Evolutionary conservation across 1,140 invertebrate genomes (phyloP).

Genomic region (Copidosoma floridanum): DNA sequence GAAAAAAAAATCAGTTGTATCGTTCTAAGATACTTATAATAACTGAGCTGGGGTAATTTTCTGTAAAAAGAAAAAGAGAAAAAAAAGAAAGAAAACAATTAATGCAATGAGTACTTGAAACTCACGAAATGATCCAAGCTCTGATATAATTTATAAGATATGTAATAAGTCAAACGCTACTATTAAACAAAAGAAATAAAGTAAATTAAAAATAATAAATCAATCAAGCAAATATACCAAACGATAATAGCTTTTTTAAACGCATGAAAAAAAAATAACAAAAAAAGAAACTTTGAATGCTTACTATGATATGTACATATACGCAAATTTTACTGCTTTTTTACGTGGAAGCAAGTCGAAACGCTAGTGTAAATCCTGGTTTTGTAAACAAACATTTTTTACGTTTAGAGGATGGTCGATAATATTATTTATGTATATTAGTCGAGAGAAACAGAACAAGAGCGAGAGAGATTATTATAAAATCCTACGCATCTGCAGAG

Average conservation of each 20-base stretch:
- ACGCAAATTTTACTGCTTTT: slow-evolving; percentile 54
- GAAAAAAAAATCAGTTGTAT: slow-evolving; percentile 35
- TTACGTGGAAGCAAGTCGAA: slow-evolving; percentile 49
- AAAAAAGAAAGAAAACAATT: too few relatives aligned
- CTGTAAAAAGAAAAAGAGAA: too few relatives aligned
- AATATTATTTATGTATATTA: slow-evolving; percentile 29
- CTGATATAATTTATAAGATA: slow-evolving; percentile 42
- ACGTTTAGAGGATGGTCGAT: slow-evolving; percentile 24
- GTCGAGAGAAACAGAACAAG: too few relatives aligned
- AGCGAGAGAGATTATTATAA: too few relatives aligned
- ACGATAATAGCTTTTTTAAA: slow-evolving; percentile 41
- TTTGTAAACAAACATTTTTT: slow-evolving; percentile 50
- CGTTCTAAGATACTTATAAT: slow-evolving; percentile 34
- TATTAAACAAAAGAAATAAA: too few relatives aligned
- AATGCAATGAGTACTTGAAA: slow-evolving; percentile 22
- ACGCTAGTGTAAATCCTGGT: slow-evolving; percentile 52
- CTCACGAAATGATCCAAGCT: slow-evolving; percentile 41
- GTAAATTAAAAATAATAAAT: slow-evolving; percentile 16
- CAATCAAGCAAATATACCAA: slow-evolving; percentile 34
- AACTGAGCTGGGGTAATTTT: slow-evolving; percentile 37
- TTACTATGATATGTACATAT: slow-evolving; percentile 51
- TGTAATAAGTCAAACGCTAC: slow-evolving; percentile 39
- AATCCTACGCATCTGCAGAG: too few relatives aligned
- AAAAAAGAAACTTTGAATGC: slow-evolving; percentile 33
- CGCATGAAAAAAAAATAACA: slow-evolving; percentile 12